phyloP scores from a whole-genome alignment of 2,797 vertebrate genomes.

The Dendrocincla tyrannina region DNA sequence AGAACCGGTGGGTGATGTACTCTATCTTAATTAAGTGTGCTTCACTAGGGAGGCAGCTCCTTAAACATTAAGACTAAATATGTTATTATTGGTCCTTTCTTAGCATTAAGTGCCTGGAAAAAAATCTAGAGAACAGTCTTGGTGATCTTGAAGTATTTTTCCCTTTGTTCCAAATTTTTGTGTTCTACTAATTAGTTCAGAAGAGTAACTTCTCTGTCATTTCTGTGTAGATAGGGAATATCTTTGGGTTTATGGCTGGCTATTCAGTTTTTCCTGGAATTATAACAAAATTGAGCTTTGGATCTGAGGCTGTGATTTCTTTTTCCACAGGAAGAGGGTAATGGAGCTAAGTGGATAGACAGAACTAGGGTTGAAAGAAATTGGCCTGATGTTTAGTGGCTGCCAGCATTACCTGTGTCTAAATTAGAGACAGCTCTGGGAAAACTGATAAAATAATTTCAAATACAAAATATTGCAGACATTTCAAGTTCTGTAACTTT shows the following conservation, averaged over 20 bases:
- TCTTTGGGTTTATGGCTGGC: background rate
- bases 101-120: background rate
- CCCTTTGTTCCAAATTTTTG: background rate
- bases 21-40: background rate
- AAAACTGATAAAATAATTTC: background rate
- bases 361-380: background rate
- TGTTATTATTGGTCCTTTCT: background rate
- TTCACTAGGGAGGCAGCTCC: background rate
- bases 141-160: background rate
- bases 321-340: background rate
- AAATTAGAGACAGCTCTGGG: background rate
- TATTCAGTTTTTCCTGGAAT: background rate
- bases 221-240: background rate
- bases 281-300: background rate
- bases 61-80: background rate
- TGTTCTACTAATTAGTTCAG: background rate
- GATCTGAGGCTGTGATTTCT: background rate
- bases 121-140: background rate
- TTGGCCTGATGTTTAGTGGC: background rate
- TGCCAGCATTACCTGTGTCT: background rate
- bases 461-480: background rate
- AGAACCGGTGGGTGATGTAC: conserved; percentile 86
- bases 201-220: background rate
- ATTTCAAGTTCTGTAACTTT: background rate
- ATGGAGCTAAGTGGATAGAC: background rate